Conservation (phyloP, 2,888 invertebrate genomes). For the Athrips mouffetella region DNA sequence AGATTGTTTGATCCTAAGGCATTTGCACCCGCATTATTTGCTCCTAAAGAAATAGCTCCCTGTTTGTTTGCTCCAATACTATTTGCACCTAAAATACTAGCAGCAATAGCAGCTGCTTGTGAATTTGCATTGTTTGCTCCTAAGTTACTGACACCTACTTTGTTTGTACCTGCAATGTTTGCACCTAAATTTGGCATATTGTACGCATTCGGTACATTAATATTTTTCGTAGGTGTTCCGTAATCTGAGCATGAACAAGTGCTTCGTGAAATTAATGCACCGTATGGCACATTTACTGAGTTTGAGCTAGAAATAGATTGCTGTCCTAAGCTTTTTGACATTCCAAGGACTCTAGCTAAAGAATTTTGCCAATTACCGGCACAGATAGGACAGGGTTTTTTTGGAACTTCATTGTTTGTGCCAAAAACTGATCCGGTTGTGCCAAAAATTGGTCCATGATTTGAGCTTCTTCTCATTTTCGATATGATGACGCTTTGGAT, state of each 20-base stretch:
- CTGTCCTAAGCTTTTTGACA: slow-evolving; percentile 9
- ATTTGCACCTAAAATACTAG: not conserved
- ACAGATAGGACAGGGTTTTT: not conserved
- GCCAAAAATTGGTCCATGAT: slow-evolving; percentile 23
- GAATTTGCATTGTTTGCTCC: not conserved
- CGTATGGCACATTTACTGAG: not conserved
- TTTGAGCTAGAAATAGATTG: not conserved
- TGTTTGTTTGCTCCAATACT: not conserved
- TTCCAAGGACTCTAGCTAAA: not conserved
- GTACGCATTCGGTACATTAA: not conserved
- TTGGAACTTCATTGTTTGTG: not conserved
- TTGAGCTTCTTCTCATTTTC: slow-evolving; percentile 23
- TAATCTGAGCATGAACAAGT: not conserved
- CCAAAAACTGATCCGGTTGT: not conserved
- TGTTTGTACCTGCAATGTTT: not conserved
- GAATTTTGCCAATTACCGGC: not conserved
- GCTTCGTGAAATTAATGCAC: not conserved
- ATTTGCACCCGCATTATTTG: not conserved
- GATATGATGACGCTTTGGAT: slow-evolving; percentile 29
- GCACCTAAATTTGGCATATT: not conserved
- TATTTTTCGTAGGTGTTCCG: not conserved
- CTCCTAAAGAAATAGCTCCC: not conserved
- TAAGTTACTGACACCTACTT: not conserved
- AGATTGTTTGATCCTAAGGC: not conserved
- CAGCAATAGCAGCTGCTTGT: not conserved